A percentile compares a stretch with the other conserved stretches of the same genome.
These are phyloP conservation scores for Chiloscyllium plagiosum DNA, from an alignment of 2,113 vertebrate species.

Conservation along the genomic window DNA sequence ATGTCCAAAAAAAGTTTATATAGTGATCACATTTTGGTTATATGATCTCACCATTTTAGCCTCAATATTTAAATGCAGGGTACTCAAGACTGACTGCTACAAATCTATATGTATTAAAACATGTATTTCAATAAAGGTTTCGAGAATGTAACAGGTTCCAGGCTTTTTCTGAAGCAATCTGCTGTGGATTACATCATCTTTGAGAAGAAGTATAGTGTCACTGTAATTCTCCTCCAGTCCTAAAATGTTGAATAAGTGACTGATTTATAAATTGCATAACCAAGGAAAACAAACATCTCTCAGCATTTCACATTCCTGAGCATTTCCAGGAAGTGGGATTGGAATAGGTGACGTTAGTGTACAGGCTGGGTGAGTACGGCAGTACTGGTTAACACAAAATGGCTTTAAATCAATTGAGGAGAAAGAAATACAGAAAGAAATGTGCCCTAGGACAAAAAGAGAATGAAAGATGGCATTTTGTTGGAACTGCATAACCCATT, in stretches of 20 bases:
- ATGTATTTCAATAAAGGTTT: neutral
- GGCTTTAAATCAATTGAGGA: neutral
- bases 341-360: neutral
- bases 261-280: neutral
- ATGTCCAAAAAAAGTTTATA: neutral
- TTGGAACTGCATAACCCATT: neutral
- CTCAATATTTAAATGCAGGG: neutral
- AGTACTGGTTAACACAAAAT: neutral
- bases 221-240: neutral
- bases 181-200: neutral
- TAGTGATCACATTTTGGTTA: neutral
- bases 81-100: neutral
- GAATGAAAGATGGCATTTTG: neutral
- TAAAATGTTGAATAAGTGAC: neutral
- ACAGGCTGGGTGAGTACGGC: neutral
- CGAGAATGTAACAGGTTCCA: neutral
- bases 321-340: neutral
- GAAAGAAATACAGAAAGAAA: neutral
- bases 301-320: neutral
- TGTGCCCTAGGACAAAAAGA: neutral
- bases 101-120: neutral
- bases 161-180: neutral
- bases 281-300: neutral
- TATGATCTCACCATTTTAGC: neutral
- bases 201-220: neutral